Percentiles rank a stretch among this genome's conserved stretches.
These are phyloP conservation scores for Meles meles DNA, from an alignment of 2,113 vertebrate species.

Conservation along the genomic window DNA sequence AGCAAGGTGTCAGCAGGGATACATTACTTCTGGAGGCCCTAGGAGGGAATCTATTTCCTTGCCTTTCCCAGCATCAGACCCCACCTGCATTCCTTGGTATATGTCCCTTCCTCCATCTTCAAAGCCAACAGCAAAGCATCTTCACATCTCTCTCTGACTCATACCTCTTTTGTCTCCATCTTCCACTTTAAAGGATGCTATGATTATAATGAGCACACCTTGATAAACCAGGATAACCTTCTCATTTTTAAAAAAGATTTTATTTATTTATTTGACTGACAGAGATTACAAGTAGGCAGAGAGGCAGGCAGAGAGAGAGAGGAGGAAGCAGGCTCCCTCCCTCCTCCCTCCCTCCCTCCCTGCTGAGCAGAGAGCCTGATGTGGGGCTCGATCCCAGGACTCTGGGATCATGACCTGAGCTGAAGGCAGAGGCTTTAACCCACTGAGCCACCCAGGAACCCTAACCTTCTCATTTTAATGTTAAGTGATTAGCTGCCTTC, in stretches of 20 bases:
- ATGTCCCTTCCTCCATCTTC: background rate
- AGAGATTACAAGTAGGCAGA: too few species aligned
- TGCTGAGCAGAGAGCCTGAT: too few species aligned
- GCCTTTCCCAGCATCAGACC: background rate
- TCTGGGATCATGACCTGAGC: too few species aligned
- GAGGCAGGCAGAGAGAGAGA: too few species aligned
- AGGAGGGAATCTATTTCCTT: background rate
- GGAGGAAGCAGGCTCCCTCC: too few species aligned
- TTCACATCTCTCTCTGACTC: background rate
- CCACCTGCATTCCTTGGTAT: background rate
- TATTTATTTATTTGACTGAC: too few species aligned
- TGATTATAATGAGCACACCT: background rate
- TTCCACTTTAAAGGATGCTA: background rate
- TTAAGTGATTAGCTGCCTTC: background rate
- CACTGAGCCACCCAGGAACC: too few species aligned
- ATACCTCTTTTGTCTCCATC: background rate
- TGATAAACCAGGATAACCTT: background rate
- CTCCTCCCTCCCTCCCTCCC: too few species aligned
- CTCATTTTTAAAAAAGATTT: background rate
- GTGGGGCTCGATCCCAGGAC: too few species aligned
- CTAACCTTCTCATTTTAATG: background rate
- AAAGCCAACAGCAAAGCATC: background rate
- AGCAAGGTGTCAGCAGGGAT: background rate
- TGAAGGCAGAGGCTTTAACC: too few species aligned
- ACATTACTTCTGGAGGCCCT: background rate